A percentile compares a stretch with the other conserved stretches of the same genome.
These are phyloP conservation scores for human (Homo sapiens) DNA, from an alignment of 2,113 vertebrate species.

Conservation along the genomic window DNA sequence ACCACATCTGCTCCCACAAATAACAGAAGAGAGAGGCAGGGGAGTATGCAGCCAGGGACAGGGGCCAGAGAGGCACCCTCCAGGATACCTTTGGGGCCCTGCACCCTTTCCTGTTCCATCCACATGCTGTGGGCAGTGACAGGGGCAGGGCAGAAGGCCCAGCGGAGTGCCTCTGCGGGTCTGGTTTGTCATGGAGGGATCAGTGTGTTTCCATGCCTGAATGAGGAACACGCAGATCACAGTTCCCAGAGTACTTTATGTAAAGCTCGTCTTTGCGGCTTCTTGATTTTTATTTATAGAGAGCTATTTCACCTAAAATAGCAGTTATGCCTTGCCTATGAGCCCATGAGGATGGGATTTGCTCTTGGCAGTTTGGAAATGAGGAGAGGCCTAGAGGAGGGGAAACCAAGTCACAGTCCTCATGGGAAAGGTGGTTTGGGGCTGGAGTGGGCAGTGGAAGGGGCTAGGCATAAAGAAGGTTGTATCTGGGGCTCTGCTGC, in stretches of 20 bases:
- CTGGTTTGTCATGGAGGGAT: background rate
- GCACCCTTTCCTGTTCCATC: background rate
- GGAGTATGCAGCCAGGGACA: background rate
- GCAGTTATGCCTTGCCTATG: background rate
- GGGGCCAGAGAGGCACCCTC: background rate
- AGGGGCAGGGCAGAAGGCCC: accelerated
- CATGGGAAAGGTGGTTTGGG: background rate
- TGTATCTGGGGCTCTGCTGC: accelerated
- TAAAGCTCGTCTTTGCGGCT: background rate
- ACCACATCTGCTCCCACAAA: background rate
- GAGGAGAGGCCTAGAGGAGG: background rate
- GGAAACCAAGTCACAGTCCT: background rate
- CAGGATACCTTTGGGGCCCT: background rate
- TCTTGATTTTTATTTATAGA: slow-evolving; percentile 32
- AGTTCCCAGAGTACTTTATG: background rate
- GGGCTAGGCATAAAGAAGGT: background rate
- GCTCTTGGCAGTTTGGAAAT: background rate
- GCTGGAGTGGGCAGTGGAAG: accelerated
- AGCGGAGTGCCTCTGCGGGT: background rate
- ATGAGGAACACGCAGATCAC: background rate
- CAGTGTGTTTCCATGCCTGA: background rate
- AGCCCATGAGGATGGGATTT: background rate
- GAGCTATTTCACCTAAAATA: background rate
- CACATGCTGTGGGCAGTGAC: background rate
- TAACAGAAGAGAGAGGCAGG: background rate